Base-by-base conservation (phyloP, 2,888 invertebrate species). In the Heteropelma amictum region DNA sequence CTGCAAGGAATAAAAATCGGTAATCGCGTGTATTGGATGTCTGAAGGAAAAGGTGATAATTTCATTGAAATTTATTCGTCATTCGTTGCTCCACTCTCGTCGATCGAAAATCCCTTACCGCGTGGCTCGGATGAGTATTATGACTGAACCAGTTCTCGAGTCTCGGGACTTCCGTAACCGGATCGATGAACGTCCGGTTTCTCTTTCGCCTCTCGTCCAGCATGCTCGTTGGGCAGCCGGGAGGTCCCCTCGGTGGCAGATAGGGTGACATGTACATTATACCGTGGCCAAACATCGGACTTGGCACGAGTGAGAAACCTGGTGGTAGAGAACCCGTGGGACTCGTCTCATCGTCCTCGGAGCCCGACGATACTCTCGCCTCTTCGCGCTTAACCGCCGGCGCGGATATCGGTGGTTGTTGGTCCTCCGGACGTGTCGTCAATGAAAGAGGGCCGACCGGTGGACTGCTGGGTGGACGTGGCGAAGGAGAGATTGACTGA, bases 181-280 rank as follows among this genome's bases (percentile, higher is more conserved):
- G 99, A 90, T 99, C 99, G 85, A 99, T 99, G 90, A 99, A 99
- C 42, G 99, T 98, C 80, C 99, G 93, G 89, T 98, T 99, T 45
- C 99, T 93, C 89, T 98, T 97, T 79, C 98, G 93, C 35, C 97
- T 92, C 86, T 97, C 97, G 83, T 97, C 97, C 77, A 95, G 89
- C 86, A 87, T 86, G 84, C 93, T 94, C 35, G 89, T 86, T 26
- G 89, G 85, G 77, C 88, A 87, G 19, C 86, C 86, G 35, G 85
- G 82, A 30, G 89, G 81, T 42, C 87, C 87, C 51, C 88, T 87
- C 3, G 89, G 87, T 10, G 94, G 94, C 84, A 96, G 94, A 87
- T 96, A 96, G 87, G 96, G 96, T 83, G 95, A 95, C 96, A 96
- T 96, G 87, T 96, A 96, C 95, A 96, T 96, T 80, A 96, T 96